A percentile compares a stretch with the other conserved stretches of the same genome.
These are phyloP conservation scores for Xyrichtys novacula DNA, from an alignment of 2,797 vertebrate species.

Conservation along the genomic window DNA sequence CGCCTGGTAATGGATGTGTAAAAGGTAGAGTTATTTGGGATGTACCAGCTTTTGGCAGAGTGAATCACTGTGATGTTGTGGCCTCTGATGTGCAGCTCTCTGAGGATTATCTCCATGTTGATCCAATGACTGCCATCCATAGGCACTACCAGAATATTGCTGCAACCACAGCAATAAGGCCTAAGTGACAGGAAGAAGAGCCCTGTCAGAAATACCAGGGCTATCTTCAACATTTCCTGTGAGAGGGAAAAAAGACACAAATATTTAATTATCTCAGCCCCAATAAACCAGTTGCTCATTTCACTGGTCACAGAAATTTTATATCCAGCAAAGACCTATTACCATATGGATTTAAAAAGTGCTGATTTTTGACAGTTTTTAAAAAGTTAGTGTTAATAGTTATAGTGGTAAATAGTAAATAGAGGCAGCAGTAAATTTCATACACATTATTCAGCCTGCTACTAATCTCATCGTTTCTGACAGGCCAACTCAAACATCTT, in stretches of 20 bases:
- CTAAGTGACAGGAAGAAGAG: constrained; percentile 50
- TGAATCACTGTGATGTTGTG: constrained; percentile 74
- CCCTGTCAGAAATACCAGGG: constrained; percentile 16
- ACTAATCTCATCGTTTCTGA: too few relatives aligned
- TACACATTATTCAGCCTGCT: too few relatives aligned
- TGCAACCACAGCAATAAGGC: constrained; percentile 35
- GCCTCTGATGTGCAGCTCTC: constrained; percentile 72
- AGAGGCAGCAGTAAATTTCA: too few relatives aligned
- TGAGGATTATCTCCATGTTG: constrained; percentile 78
- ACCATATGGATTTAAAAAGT: too few relatives aligned
- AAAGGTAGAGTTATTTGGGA: constrained; percentile 58
- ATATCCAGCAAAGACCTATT: too few relatives aligned
- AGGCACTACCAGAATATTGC: constrained; percentile 76
- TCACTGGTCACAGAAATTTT: too few relatives aligned
- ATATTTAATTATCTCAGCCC: not conserved
- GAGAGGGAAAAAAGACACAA: constrained; percentile 14
- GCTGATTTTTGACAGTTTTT: too few relatives aligned
- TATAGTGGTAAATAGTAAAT: too few relatives aligned
- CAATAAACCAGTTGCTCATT: too few relatives aligned
- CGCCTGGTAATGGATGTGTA: constrained; percentile 58
- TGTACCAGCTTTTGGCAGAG: constrained; percentile 74
- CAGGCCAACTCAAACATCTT: too few relatives aligned
- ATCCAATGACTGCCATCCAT: constrained; percentile 82
- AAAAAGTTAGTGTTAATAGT: too few relatives aligned
- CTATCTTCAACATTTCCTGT: constrained; percentile 51